These are phyloP conservation scores for Perognathus longimembris DNA, from an alignment of 2,113 vertebrate genomes.

Conservation along the genomic window DNA sequence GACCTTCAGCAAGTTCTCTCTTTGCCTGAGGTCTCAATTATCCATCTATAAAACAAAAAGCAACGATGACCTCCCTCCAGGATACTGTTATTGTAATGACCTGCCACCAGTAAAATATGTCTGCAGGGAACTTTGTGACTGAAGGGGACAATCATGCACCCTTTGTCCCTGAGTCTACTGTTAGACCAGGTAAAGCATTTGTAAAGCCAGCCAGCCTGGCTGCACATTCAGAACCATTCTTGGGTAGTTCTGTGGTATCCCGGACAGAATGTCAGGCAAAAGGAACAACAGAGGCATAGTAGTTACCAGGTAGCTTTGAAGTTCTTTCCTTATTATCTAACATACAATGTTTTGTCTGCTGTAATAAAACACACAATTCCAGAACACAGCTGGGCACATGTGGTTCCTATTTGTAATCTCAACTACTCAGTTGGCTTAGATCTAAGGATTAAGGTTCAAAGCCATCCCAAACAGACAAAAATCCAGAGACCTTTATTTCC, in stretches of 20 bases:
- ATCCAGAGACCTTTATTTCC: no score
- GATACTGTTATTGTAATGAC: not conserved
- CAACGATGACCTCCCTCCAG: not conserved
- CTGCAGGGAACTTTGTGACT: not conserved
- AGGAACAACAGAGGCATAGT: not conserved
- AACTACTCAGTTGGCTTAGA: no score
- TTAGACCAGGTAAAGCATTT: not conserved
- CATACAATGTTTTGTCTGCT: not conserved
- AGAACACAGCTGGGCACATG: not conserved
- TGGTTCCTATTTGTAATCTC: no score
- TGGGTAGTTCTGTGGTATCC: not conserved
- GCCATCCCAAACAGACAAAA: no score
- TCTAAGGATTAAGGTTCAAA: no score
- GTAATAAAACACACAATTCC: not conserved
- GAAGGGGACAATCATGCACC: not conserved
- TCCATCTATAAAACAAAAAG: not conserved
- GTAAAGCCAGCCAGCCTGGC: not conserved
- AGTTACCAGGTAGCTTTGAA: not conserved
- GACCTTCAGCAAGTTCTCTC: not conserved
- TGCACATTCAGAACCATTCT: not conserved
- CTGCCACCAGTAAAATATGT: not conserved
- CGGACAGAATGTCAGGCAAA: not conserved
- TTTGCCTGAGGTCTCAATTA: not conserved
- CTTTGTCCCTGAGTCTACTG: not conserved
- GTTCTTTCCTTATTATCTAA: not conserved